Conservation (phyloP, 2,113 vertebrate species). For the Leucoraja erinaceus region DNA sequence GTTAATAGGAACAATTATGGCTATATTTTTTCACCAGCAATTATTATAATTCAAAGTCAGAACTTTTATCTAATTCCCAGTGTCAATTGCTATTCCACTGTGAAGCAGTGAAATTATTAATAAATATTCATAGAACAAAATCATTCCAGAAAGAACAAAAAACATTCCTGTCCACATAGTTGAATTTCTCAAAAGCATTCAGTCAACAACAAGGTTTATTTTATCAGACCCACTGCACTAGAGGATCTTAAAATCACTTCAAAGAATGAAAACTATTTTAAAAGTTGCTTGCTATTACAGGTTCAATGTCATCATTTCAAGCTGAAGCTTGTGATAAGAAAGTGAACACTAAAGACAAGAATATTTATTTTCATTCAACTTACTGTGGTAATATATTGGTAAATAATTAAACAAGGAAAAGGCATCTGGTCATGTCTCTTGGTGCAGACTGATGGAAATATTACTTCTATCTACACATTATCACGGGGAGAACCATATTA, state of each 20-base stretch:
- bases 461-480: neutral
- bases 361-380: conserved; percentile 23
- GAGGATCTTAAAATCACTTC: neutral
- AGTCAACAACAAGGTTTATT: neutral
- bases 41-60: conserved; percentile 15
- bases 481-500: neutral
- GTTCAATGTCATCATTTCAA: conserved; percentile 9
- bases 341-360: neutral
- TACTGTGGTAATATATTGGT: no score
- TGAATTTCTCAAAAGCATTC: neutral
- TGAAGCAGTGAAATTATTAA: neutral
- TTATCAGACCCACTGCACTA: neutral
- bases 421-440: neutral
- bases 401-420: conserved; percentile 25
- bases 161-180: neutral
- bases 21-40: neutral
- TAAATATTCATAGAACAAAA: neutral
- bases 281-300: neutral
- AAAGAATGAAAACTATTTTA: conserved; percentile 15
- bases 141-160: neutral
- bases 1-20: neutral
- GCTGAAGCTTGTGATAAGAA: conserved; percentile 1
- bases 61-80: neutral
- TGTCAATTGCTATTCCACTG: neutral
- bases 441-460: neutral